A percentile compares a stretch with the other conserved stretches of the same genome.
These are phyloP conservation scores for Cirrhinus molitorella DNA, from an alignment of 2,797 vertebrate species.

Conservation along the genomic window DNA sequence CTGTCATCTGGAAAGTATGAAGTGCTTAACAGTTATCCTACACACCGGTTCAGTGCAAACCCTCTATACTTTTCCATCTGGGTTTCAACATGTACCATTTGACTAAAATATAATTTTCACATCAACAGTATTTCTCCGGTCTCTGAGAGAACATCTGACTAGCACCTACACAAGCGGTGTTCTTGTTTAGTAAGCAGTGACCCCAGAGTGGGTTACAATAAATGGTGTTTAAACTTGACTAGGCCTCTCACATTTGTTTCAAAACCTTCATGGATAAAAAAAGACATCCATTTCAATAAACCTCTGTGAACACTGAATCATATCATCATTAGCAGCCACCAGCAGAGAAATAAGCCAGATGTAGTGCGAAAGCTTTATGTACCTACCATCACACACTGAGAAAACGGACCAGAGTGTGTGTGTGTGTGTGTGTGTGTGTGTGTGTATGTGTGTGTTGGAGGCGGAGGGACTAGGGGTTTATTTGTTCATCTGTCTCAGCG, in stretches of 20 bases:
- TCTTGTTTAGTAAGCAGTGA: constrained; percentile 12
- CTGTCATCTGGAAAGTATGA: constrained; percentile 45
- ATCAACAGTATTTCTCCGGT: background rate
- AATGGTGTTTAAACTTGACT: background rate
- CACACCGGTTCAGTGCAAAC: constrained; percentile 10
- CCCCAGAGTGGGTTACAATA: background rate
- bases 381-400: background rate
- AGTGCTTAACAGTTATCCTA: constrained; percentile 2
- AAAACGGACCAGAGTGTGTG: background rate
- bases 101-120: background rate
- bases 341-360: background rate
- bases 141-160: background rate
- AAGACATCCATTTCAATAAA: background rate
- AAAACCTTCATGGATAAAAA: constrained; percentile 5
- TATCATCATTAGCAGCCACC: background rate
- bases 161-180: background rate
- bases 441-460: constrained; percentile 32
- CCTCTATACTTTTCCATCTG: background rate
- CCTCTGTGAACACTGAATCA: background rate
- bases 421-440: background rate
- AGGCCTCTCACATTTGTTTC: background rate
- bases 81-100: constrained; percentile 8
- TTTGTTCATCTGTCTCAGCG: constrained; percentile 52
- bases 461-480: constrained; percentile 36
- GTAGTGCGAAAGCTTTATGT: background rate